A percentile compares a stretch with the other conserved stretches of the same genome.
These are phyloP conservation scores for Trochalopteron elliotii DNA, from an alignment of 2,113 vertebrate genomes.

Conservation along the genomic window DNA sequence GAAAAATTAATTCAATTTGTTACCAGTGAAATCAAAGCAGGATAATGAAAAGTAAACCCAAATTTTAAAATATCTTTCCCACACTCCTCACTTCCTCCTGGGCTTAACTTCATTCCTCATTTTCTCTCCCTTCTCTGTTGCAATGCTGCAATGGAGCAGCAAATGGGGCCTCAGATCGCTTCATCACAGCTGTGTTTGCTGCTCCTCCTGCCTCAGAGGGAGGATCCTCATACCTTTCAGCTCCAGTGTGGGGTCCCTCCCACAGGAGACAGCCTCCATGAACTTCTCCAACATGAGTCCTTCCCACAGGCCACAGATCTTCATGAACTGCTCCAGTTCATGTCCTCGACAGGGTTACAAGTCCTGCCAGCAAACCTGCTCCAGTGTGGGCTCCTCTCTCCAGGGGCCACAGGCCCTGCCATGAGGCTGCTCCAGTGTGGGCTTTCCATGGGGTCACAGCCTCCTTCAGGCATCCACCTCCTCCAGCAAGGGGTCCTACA, in stretches of 20 bases:
- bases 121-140: not conserved
- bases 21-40: not conserved
- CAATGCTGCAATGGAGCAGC: not conserved
- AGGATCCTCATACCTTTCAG: not conserved
- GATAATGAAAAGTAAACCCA: not conserved
- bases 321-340: rapidly evolving
- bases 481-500: rapidly evolving
- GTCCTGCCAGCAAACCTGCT: not conserved
- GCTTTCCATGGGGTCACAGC: not conserved
- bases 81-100: not conserved
- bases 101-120: not conserved
- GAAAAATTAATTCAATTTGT: not conserved
- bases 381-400: not conserved
- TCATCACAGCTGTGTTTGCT: not conserved
- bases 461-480: not conserved
- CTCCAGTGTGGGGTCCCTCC: not conserved
- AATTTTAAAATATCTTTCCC: not conserved
- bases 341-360: not conserved
- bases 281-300: rapidly evolving
- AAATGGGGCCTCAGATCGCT: not conserved
- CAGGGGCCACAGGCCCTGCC: not conserved
- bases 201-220: not conserved
- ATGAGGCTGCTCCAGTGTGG: not conserved
- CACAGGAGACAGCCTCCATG: not conserved
- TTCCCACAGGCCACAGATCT: not conserved